Evolutionary conservation across 2,888 invertebrate genomes (phyloP).

Genomic region (Pollenia griseotomentosa): DNA sequence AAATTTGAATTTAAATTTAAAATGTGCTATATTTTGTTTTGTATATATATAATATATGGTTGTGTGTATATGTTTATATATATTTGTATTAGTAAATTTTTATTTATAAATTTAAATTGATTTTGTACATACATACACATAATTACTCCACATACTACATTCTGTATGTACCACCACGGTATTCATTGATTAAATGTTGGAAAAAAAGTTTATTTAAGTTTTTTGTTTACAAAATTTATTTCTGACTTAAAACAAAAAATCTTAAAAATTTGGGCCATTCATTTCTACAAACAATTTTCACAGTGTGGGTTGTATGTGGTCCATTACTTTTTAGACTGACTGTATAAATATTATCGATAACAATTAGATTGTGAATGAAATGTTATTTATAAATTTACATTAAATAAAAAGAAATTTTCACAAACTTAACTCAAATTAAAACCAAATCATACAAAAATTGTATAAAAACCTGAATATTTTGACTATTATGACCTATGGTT

Average conservation of each 20-base stretch:
- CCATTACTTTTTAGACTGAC: not conserved
- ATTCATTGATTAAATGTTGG: slow-evolving; percentile 40
- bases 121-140: too few relatives aligned
- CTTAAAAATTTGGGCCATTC: not conserved
- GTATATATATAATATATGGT: not conserved
- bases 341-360: not conserved
- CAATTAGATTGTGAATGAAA: not conserved
- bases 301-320: not conserved
- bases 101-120: too few relatives aligned
- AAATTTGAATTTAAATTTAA: slow-evolving; percentile 47
- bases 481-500: too few relatives aligned
- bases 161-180: too few relatives aligned
- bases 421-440: not conserved
- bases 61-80: not conserved
- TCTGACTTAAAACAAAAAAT: slow-evolving; percentile 28
- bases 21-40: not conserved
- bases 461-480: too few relatives aligned
- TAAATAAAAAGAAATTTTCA: not conserved
- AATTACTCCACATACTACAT: too few relatives aligned
- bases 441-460: too few relatives aligned
- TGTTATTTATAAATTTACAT: not conserved
- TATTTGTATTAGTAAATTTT: not conserved
- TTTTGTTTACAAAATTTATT: slow-evolving; percentile 48
- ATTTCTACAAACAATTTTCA: not conserved
- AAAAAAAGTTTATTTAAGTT: slow-evolving; percentile 16